These are phyloP conservation scores for Willisornis vidua DNA, from an alignment of 2,113 vertebrate species.

Conservation along the genomic window DNA sequence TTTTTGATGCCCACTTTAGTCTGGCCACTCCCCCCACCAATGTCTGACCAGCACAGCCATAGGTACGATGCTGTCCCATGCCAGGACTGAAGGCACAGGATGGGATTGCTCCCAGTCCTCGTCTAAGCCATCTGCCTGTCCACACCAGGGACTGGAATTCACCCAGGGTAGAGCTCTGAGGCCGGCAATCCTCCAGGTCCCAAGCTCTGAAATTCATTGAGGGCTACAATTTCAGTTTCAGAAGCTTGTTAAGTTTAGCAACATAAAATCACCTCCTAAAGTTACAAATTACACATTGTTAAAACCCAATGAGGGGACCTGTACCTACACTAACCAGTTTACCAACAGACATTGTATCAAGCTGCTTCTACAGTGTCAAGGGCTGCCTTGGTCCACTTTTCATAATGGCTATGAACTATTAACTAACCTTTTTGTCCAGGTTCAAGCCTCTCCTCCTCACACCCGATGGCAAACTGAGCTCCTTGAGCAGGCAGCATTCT, in stretches of 20 bases:
- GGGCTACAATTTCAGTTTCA: background rate
- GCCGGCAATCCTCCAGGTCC: background rate
- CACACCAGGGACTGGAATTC: background rate
- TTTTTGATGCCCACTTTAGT: background rate
- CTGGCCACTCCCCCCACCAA: background rate
- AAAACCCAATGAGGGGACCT: background rate
- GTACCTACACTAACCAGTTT: background rate
- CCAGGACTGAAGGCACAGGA: background rate
- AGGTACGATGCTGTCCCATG: background rate
- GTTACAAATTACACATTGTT: background rate
- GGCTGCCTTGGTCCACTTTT: background rate
- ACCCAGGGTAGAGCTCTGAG: background rate
- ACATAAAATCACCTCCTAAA: background rate
- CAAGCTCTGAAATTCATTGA: background rate
- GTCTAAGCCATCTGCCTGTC: background rate
- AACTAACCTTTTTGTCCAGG: background rate
- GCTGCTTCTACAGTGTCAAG: background rate
- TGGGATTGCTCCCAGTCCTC: background rate
- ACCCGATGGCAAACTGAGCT: background rate
- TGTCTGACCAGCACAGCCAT: accelerated
- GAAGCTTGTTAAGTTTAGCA: background rate
- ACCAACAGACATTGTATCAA: background rate
- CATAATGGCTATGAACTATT: background rate
- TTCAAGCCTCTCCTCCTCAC: background rate
- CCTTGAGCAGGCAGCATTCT: background rate